Conservation (phyloP, 2,888 invertebrate genomes). For the Folsomia manolachei region DNA sequence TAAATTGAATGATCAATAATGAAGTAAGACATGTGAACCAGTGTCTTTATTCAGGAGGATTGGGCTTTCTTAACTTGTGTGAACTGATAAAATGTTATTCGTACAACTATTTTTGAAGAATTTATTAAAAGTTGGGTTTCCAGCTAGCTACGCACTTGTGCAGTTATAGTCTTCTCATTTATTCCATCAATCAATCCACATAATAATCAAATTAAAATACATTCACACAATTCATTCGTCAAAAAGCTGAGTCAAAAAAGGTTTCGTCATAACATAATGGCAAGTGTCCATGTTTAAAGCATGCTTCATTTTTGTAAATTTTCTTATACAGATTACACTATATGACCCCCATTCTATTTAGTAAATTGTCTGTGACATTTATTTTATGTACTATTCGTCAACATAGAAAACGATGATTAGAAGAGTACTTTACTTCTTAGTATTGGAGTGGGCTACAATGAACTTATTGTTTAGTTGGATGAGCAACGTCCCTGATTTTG, state of each 20-base stretch:
- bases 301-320: neutral
- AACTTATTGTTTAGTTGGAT: constrained; percentile 37
- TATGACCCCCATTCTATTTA: constrained; percentile 26
- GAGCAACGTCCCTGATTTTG: constrained; percentile 63
- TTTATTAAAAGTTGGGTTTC: no score
- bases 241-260: neutral
- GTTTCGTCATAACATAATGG: neutral
- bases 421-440: no score
- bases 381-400: no score
- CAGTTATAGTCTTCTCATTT: neutral
- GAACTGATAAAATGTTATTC: neutral
- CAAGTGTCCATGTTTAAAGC: neutral
- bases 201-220: neutral
- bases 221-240: neutral
- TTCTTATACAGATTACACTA: constrained; percentile 1
- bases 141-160: no score
- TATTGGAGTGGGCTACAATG: neutral
- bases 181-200: neutral
- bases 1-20: no score
- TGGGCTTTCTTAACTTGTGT: neutral
- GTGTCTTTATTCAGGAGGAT: neutral
- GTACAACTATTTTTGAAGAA: no score
- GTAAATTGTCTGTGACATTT: constrained; percentile 4
- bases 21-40: no score
- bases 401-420: neutral